These are phyloP conservation scores for Pteronura brasiliensis DNA, from an alignment of 2,113 vertebrate species.

Conservation along the genomic window DNA sequence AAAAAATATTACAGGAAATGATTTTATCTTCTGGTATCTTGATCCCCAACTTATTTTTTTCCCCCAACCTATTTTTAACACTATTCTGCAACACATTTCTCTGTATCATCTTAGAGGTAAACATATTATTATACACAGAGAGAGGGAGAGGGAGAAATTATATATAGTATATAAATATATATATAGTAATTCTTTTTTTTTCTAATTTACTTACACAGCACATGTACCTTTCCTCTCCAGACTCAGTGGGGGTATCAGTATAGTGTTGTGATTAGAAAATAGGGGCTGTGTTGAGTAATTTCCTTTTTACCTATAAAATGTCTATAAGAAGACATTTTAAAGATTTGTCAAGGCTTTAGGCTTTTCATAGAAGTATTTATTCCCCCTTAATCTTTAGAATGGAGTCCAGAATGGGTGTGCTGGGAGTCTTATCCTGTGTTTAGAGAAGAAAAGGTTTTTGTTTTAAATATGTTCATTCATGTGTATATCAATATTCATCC, in stretches of 20 bases:
- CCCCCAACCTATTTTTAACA: neutral
- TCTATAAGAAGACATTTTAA: neutral
- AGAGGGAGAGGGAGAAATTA: neutral
- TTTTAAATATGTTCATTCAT: slow-evolving; percentile 41
- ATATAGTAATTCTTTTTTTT: neutral
- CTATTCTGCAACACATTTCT: neutral
- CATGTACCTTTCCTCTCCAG: neutral
- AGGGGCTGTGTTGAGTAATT: too few species aligned
- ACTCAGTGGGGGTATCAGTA: neutral
- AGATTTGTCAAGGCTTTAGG: neutral
- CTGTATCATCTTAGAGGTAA: neutral
- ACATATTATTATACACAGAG: too few species aligned
- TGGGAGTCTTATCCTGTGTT: neutral
- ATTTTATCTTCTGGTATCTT: neutral
- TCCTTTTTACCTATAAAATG: neutral
- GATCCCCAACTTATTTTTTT: neutral
- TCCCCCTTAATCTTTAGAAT: neutral
- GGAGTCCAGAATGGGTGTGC: neutral
- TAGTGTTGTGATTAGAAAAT: neutral
- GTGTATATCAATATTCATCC: slow-evolving; percentile 33
- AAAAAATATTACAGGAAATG: neutral
- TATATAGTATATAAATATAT: neutral
- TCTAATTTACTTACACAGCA: neutral
- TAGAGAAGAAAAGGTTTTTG: slow-evolving; percentile 12
- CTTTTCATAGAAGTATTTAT: neutral